phyloP scores from a whole-genome alignment of 2,888 invertebrate genomes.

The Penaeus monodon region DNA sequence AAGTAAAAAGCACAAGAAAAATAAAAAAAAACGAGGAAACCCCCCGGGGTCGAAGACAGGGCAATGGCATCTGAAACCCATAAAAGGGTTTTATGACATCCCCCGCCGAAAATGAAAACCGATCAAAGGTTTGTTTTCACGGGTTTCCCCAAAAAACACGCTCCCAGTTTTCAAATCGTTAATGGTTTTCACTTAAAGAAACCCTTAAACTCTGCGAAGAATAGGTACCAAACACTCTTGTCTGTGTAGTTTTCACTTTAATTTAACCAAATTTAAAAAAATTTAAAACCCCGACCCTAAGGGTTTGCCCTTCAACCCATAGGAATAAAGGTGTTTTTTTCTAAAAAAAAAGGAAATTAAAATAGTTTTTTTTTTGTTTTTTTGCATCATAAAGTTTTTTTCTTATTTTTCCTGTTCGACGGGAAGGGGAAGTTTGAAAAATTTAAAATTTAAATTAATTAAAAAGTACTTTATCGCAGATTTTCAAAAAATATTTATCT shows the following conservation, averaged over 20 bases:
- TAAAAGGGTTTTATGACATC: slow-evolving; percentile 29
- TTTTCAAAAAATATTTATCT: too few relatives aligned
- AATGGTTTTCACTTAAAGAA: not conserved
- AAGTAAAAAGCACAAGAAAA: too few relatives aligned
- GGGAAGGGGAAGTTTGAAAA: too few relatives aligned
- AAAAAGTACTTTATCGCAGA: too few relatives aligned
- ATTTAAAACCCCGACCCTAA: slow-evolving; percentile 6
- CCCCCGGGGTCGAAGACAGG: too few relatives aligned
- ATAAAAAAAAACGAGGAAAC: too few relatives aligned
- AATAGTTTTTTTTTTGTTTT: too few relatives aligned
- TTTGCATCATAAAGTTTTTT: too few relatives aligned
- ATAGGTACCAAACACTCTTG: slow-evolving; percentile 23
- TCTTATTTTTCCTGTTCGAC: too few relatives aligned
- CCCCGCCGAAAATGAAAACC: slow-evolving; percentile 15
- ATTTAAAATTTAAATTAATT: too few relatives aligned
- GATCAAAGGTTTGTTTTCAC: slow-evolving; percentile 14
- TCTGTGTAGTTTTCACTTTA: slow-evolving; percentile 32
- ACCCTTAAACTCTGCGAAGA: slow-evolving; percentile 24
- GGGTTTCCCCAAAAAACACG: slow-evolving; percentile 17
- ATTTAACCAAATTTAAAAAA: slow-evolving; percentile 24
- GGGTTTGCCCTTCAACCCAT: slow-evolving; percentile 4
- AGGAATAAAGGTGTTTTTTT: too few relatives aligned
- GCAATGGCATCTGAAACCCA: slow-evolving; percentile 28
- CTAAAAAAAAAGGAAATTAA: too few relatives aligned
- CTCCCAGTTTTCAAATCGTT: slow-evolving; percentile 2